These are phyloP conservation scores for Typhlichthys subterraneus DNA, from an alignment of 2,797 vertebrate genomes.

Conservation along the genomic window DNA sequence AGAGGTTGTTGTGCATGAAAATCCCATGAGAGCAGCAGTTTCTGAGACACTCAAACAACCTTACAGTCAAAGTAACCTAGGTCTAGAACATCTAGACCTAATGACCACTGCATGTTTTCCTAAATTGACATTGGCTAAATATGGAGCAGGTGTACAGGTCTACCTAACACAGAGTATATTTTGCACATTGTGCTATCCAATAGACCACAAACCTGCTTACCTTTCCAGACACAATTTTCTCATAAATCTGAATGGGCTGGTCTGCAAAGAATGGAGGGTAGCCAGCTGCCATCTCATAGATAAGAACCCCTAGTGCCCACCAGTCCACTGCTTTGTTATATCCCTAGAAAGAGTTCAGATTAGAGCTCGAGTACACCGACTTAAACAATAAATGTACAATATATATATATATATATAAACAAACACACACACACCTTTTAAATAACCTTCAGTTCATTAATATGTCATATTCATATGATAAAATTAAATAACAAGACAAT, in stretches of 20 bases:
- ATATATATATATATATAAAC: too few relatives aligned
- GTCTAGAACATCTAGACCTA: too few relatives aligned
- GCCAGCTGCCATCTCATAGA: slow-evolving; percentile 99
- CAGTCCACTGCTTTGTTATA: slow-evolving; percentile 99
- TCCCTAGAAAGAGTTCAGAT: slow-evolving; percentile 77
- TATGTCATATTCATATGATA: too few relatives aligned
- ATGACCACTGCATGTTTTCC: too few relatives aligned
- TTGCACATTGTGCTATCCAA: neutral
- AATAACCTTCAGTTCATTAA: too few relatives aligned
- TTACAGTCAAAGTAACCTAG: too few relatives aligned
- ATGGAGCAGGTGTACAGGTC: neutral
- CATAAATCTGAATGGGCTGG: slow-evolving; percentile 99
- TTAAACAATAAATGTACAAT: neutral
- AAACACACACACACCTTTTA: neutral
- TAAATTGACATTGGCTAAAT: too few relatives aligned
- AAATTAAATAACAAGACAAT: neutral
- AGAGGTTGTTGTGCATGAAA: neutral
- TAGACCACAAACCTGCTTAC: slow-evolving; percentile 63
- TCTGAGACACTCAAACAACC: too few relatives aligned
- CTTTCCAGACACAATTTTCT: slow-evolving; percentile 99
- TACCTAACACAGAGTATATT: too few relatives aligned
- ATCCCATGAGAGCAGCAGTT: neutral
- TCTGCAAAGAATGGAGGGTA: slow-evolving; percentile 99
- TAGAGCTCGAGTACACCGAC: neutral
- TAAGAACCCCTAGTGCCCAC: slow-evolving; percentile 98